Evolutionary conservation across 2,888 invertebrate genomes (phyloP).

Genomic region (Glyphotaelius pellucidus): DNA sequence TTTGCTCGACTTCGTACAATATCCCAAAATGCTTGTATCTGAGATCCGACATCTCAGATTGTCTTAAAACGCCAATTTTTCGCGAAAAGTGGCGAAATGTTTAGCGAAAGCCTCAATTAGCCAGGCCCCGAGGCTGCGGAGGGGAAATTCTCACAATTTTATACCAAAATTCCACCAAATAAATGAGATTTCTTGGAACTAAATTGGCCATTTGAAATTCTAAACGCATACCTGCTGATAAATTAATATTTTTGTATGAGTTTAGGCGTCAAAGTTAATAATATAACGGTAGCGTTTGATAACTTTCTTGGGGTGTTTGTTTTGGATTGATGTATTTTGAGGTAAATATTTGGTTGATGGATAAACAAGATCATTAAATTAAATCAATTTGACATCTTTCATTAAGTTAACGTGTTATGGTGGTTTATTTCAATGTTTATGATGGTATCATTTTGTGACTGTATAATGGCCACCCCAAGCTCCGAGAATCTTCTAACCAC

Average conservation of each 20-base stretch:
- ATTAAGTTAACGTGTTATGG: not conserved
- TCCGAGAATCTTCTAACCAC: too few species aligned
- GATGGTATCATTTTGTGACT: too few species aligned
- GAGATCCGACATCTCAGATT: not conserved
- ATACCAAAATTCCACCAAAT: not conserved
- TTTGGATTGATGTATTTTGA: not conserved
- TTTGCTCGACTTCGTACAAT: not conserved
- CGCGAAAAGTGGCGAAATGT: not conserved
- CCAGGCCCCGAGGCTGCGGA: not conserved
- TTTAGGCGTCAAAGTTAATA: slow-evolving; percentile 15
- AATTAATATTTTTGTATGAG: slow-evolving; percentile 17
- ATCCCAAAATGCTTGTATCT: not conserved
- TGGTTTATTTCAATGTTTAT: too few species aligned
- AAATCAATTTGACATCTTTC: not conserved
- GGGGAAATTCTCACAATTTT: not conserved
- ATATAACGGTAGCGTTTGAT: not conserved
- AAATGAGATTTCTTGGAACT: not conserved
- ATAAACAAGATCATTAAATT: not conserved
- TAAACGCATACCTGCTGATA: not conserved
- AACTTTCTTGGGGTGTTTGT: not conserved
- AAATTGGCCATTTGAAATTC: slow-evolving; percentile 19
- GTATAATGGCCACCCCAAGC: too few species aligned
- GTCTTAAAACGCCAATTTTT: not conserved
- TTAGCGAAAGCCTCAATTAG: not conserved
- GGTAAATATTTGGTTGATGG: not conserved